Base-by-base conservation (phyloP, 2,888 invertebrate species). In the Campaea margaritaria region DNA sequence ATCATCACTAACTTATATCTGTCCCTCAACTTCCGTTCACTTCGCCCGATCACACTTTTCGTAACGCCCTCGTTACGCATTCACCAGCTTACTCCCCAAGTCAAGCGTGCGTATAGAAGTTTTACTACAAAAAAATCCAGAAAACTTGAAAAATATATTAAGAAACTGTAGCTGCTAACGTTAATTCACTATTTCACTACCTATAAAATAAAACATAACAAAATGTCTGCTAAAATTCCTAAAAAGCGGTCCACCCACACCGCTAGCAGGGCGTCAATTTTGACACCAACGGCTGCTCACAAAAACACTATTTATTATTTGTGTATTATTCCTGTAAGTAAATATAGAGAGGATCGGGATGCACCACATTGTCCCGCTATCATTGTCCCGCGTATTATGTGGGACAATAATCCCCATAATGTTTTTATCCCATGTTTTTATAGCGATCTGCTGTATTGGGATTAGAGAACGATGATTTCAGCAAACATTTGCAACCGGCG, bases 311-410 rank as follows among this genome's bases (percentile, higher is more conserved):
- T 87, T 86, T 89, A 90, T 90, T 89, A 90, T 91, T 83, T 85
- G 86, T 87, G 83, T 86, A 89, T 88, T 86, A 86, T 89, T 87
- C 86, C 77, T 74, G 84, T 82, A 88, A 87, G 88, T 90, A 90
- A 89, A 88, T 89, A 85, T 74, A 82, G 79, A 80, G 82, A 80
- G 82, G 82, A 81, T 78, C 75, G 73, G 73, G 78, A 76, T 81
- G 82, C 83, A 81, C 81, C 79, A 76, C 81, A 82, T 87, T 87
- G 87, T 88, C 74, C 69, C 70, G 72, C 70, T 69, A 70, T 78
- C 81, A 83, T 86, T 87, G 87, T 87, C 67, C 62, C 74, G 46
- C 15, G 46, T n/a, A 47, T 47, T 47, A 81, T 85, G 79, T 80
- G 46, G 36, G 59, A 43, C 50, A 38, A 46, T 55, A 61, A 61